Conservation (phyloP, 2,797 vertebrate species). For the Menidia menidia region DNA sequence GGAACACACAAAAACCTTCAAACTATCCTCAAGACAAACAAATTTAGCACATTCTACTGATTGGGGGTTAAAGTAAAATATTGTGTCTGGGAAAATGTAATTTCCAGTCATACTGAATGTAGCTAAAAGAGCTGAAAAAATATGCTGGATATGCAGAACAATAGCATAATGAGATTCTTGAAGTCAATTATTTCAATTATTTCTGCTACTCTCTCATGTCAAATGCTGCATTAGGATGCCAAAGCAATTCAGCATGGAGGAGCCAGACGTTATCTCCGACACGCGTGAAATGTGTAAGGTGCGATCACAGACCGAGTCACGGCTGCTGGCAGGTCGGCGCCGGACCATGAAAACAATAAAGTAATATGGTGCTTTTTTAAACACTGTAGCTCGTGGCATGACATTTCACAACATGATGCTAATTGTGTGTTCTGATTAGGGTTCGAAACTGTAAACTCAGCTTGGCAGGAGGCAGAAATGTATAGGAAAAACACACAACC, state of each 20-base stretch:
- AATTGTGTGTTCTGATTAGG: background rate
- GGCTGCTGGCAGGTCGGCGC: background rate
- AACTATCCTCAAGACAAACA: background rate
- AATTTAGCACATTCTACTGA: background rate
- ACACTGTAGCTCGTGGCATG: background rate
- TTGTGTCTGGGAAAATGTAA: background rate
- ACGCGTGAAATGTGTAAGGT: slow-evolving; percentile 18
- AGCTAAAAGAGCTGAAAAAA: background rate
- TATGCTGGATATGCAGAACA: slow-evolving; percentile 41
- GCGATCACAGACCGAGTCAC: background rate
- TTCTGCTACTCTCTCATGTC: slow-evolving; percentile 58
- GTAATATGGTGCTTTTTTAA: background rate
- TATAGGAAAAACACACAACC: background rate
- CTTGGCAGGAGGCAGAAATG: background rate
- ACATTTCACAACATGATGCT: background rate
- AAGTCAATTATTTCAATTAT: slow-evolving; percentile 63
- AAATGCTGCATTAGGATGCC: slow-evolving; percentile 52
- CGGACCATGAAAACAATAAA: background rate
- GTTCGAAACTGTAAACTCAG: background rate
- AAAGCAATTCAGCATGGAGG: slow-evolving; percentile 58
- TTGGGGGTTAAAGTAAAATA: background rate
- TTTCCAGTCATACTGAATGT: slow-evolving; percentile 1
- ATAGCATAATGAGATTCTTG: slow-evolving; percentile 54
- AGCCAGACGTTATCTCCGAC: slow-evolving; percentile 30
- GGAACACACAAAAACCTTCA: background rate